Evolutionary conservation across 2,888 invertebrate genomes (phyloP).

Genomic region (Parnassius glacialis): DNA sequence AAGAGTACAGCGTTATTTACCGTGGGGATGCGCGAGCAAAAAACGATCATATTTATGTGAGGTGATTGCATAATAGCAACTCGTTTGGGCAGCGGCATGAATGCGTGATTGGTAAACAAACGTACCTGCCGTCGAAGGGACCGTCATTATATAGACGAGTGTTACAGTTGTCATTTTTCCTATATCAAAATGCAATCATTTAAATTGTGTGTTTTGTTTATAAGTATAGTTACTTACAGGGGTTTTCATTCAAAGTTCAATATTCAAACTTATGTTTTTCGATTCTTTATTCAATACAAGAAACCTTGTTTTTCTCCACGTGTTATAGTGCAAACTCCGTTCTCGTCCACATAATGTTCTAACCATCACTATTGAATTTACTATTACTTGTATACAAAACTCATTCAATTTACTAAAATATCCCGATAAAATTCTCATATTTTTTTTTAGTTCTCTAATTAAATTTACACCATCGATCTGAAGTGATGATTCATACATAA

Average conservation of each 20-base stretch:
- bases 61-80: conserved; percentile 69
- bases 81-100: conserved; percentile 62
- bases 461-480: not conserved
- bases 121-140: conserved; percentile 13
- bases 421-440: not conserved
- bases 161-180: conserved; percentile 8
- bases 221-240: too few species aligned
- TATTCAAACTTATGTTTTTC: too few species aligned
- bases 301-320: too few species aligned
- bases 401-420: not conserved
- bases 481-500: too few species aligned
- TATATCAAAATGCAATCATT: not conserved
- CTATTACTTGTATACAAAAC: not conserved
- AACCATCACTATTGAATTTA: not conserved
- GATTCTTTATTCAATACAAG: too few species aligned
- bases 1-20: conserved; percentile 63
- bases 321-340: not conserved
- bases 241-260: too few species aligned
- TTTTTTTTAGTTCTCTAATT: not conserved
- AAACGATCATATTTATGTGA: conserved; percentile 63
- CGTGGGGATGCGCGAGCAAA: conserved; percentile 63
- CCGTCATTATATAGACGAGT: conserved; percentile 20
- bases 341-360: not conserved
- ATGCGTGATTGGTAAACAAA: conserved; percentile 57
- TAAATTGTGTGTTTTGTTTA: too few species aligned